Percentiles rank a stretch among this genome's conserved stretches.
Conservation (phyloP, 2,113 vertebrate genomes). For the Crypturellus undulatus region DNA sequence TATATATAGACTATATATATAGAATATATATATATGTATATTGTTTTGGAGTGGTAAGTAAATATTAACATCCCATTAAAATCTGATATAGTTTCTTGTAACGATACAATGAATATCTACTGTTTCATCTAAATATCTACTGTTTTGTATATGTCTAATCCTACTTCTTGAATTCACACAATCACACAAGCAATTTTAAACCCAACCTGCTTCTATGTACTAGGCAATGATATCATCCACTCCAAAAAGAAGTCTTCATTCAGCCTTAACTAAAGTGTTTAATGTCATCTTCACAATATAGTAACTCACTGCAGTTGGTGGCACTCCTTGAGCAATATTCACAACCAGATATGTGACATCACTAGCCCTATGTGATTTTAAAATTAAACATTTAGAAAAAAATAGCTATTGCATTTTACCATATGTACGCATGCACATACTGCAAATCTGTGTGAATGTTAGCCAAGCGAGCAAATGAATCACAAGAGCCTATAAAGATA, state of each 20-base stretch:
- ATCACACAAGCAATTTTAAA: not conserved
- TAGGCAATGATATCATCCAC: not conserved
- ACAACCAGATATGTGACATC: not conserved
- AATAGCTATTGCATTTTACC: not conserved
- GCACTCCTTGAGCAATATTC: not conserved
- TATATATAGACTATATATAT: too few relatives aligned
- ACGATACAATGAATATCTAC: not conserved
- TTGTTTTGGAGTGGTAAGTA: not conserved
- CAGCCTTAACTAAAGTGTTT: not conserved
- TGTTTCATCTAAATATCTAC: not conserved
- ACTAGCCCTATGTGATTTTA: not conserved
- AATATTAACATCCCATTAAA: not conserved
- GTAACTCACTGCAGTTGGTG: not conserved
- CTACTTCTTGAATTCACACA: not conserved
- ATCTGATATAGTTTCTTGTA: not conserved
- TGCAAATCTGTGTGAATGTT: not conserved
- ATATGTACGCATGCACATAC: not conserved
- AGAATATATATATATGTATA: too few relatives aligned
- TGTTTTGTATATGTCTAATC: not conserved
- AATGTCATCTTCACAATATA: not conserved
- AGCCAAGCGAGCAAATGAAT: not conserved
- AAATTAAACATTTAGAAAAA: not conserved
- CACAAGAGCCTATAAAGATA: not conserved
- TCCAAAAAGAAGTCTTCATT: not conserved
- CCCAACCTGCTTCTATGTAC: not conserved